phyloP scores from a whole-genome alignment of 2,113 vertebrate species.

The Rhinolophus sinicus region DNA sequence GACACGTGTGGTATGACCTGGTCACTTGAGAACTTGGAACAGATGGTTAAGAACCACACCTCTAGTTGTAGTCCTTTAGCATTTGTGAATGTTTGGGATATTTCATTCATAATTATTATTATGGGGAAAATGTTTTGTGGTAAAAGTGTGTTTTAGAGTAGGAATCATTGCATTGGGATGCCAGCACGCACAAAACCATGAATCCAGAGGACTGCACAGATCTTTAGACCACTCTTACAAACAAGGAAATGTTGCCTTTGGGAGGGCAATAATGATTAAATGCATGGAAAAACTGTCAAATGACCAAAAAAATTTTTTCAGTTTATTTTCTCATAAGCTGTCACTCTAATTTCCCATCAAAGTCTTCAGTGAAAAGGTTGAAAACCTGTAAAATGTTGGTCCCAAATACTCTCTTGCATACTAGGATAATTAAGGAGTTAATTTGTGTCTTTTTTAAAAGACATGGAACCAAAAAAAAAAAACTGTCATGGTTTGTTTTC shows the following conservation, averaged over 20 bases:
- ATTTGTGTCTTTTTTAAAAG: constrained; percentile 78
- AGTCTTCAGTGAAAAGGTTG: constrained; percentile 56
- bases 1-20: accelerated
- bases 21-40: neutral
- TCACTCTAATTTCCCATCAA: constrained; percentile 16
- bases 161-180: neutral
- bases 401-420: constrained; percentile 45
- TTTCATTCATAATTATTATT: neutral
- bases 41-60: neutral
- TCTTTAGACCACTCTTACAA: neutral
- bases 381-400: constrained; percentile 47
- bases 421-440: constrained; percentile 68
- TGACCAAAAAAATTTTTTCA: neutral
- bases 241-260: neutral
- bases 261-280: constrained; percentile 39
- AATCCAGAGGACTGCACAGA: constrained; percentile 37
- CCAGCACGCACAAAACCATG: neutral
- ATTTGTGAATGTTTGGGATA: neutral
- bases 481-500: constrained; percentile 59
- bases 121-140: neutral
- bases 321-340: constrained; percentile 45
- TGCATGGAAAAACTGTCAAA: neutral
- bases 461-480: constrained; percentile 42
- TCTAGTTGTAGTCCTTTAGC: neutral
- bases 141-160: neutral